Evolutionary conservation across 1,140 invertebrate species (phyloP), one percentile per base, ranked within the genome.

Genomic region (Cydia strobilella): DNA sequence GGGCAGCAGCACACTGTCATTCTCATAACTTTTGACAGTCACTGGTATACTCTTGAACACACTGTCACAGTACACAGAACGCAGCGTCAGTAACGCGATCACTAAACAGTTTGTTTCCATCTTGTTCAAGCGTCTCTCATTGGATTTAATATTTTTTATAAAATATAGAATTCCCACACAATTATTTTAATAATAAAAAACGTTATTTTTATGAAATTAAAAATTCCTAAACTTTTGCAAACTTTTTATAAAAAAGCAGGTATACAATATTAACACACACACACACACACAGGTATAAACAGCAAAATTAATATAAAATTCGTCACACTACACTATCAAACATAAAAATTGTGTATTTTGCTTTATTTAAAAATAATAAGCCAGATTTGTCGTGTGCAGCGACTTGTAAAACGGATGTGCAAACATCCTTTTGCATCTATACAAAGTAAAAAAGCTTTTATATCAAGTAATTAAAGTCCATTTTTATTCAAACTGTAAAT

Each of bases 1-100:
- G 0, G 96, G 96, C 72, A 97, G 83, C 25, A 96, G 80, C 1
- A 97, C 95, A 0, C 95, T 96, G 74, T 96, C 95, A 85, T 96
- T 96, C 86, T 96, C 95, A 73, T 94, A 95, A 6, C 94, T 95
- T 86, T 96, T 96, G 10, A 96, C 94, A n/a, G 94, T 96, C 1
- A 95, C 96, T 0, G 96, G 95, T 15, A 94, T 91, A 90, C 95
- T 95, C 79, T 94, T 93, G 82, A 90, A 90, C 25, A 86, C 83
- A 72, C 85, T 85, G 59, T 89, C 88, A 80, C 86, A 31, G 18
- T 35, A 54, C 65, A 75, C 74, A 13, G 65, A 54, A 18, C 66
- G 7, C 15, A 59, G 5, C 18, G 66, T 13, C 35, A 65, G 31
- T 7, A 75, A 18, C 45, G n/a, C n/a, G 1, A 75, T 12, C 48